Percentiles rank a stretch among this genome's conserved stretches.
Evolutionary conservation across 2,888 invertebrate genomes (phyloP).

Genomic region (Sminthurides aquaticus): DNA sequence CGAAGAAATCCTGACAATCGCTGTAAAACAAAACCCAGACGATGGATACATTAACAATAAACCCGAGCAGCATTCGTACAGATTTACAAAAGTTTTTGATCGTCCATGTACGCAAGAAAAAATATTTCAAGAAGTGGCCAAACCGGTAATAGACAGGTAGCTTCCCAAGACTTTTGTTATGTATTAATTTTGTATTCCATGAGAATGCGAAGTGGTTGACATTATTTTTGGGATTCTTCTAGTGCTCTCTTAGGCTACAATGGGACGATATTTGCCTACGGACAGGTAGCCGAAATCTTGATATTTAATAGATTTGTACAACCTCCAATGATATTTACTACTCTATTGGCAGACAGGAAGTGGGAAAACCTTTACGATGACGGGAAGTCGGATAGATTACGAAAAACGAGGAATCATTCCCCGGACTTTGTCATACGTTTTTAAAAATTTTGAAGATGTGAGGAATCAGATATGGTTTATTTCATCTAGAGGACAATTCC

Average conservation of each 20-base stretch:
- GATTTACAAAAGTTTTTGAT: slow-evolving; percentile 51
- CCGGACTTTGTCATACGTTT: slow-evolving; percentile 51
- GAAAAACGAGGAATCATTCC: slow-evolving; percentile 52
- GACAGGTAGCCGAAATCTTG: slow-evolving; percentile 46
- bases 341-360: slow-evolving; percentile 51
- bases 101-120: slow-evolving; percentile 47
- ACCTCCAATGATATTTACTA: neutral
- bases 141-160: slow-evolving; percentile 52
- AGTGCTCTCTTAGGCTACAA: slow-evolving; percentile 54
- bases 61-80: slow-evolving; percentile 41
- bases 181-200: neutral
- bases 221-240: slow-evolving; percentile 15
- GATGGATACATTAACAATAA: slow-evolving; percentile 29
- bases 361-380: slow-evolving; percentile 54
- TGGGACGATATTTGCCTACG: slow-evolving; percentile 54
- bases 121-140: slow-evolving; percentile 50
- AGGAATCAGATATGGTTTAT: slow-evolving; percentile 17
- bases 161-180: too few species aligned
- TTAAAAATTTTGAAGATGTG: slow-evolving; percentile 49
- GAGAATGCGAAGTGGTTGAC: slow-evolving; percentile 2
- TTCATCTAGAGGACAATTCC: neutral
- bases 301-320: slow-evolving; percentile 9
- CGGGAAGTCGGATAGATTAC: slow-evolving; percentile 49
- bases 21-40: slow-evolving; percentile 17
- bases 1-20: slow-evolving; percentile 21